phyloP scores from a whole-genome alignment of 2,888 invertebrate species.

The Laothoe populi region DNA sequence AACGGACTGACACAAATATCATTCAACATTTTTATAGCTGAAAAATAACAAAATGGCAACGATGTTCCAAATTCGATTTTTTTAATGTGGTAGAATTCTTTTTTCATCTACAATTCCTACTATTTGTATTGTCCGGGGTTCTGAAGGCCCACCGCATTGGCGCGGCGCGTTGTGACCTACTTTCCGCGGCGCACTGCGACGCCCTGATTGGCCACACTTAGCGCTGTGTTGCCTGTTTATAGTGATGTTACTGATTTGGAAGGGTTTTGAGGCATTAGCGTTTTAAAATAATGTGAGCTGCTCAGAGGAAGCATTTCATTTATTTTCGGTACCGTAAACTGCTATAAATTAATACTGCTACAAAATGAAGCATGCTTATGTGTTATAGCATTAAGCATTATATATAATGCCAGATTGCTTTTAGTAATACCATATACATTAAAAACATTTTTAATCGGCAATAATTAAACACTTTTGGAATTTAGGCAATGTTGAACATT shows the following conservation, averaged over 20 bases:
- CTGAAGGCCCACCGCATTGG: neutral
- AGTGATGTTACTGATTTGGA: slow-evolving; percentile 32
- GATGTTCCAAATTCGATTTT: neutral
- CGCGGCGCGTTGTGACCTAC: slow-evolving; percentile 45
- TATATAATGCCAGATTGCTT: too few species aligned
- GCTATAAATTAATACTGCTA: too few species aligned
- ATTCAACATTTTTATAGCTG: too few species aligned
- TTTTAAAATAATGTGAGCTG: neutral
- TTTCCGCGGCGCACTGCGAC: slow-evolving; percentile 53
- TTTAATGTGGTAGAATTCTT: neutral
- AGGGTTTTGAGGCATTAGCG: slow-evolving; percentile 22
- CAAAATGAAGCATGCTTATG: too few species aligned
- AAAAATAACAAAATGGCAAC: neutral
- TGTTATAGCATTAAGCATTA: too few species aligned
- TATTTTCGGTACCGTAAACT: too few species aligned
- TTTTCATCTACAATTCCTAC: neutral
- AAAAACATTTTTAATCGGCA: too few species aligned
- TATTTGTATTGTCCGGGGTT: neutral
- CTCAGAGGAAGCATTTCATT: too few species aligned
- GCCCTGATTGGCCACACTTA: slow-evolving; percentile 49
- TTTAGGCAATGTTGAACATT: too few species aligned
- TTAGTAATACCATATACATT: too few species aligned
- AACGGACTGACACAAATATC: too few species aligned
- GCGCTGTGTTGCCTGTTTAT: slow-evolving; percentile 40
- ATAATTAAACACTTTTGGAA: too few species aligned